Conservation (phyloP, 37 sponge, comb jelly and placozoan genomes). For the Lycopodina hypogea region DNA sequence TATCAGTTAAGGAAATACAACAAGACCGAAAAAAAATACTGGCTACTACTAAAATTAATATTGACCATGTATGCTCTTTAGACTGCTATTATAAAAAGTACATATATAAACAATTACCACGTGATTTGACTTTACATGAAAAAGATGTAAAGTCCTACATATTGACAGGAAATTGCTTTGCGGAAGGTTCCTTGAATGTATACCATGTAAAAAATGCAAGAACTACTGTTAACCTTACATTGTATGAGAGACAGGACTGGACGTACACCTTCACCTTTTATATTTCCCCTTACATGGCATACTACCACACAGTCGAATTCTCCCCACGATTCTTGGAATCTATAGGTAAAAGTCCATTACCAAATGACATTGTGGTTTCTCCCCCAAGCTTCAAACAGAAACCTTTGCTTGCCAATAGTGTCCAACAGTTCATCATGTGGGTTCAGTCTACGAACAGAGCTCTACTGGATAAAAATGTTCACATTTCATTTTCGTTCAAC, state of each 20-base stretch:
- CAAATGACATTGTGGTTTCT: background rate
- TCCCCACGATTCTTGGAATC: background rate
- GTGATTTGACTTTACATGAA: background rate
- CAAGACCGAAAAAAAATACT: background rate
- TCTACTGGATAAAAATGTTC: background rate
- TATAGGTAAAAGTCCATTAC: background rate
- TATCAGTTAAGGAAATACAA: constrained; percentile 6
- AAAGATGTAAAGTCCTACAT: background rate
- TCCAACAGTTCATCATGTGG: constrained; percentile 58
- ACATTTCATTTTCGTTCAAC: constrained; percentile 29
- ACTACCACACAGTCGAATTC: constrained; percentile 16
- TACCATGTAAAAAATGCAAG: background rate
- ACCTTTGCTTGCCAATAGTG: constrained; percentile 53
- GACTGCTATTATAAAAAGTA: background rate
- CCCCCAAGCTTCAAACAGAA: background rate
- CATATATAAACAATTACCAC: background rate
- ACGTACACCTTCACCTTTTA: constrained; percentile 4
- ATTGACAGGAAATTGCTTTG: constrained; percentile 22
- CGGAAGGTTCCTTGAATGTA: constrained; percentile 12
- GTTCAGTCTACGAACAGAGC: background rate
- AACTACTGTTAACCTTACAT: constrained; percentile 7
- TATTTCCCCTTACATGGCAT: constrained; percentile 13
- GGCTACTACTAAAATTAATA: background rate
- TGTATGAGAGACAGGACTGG: constrained; percentile 22
- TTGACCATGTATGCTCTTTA: background rate